These are phyloP conservation scores for Phrynocephalus forsythii DNA, from an alignment of 2,797 vertebrate genomes.

Conservation along the genomic window DNA sequence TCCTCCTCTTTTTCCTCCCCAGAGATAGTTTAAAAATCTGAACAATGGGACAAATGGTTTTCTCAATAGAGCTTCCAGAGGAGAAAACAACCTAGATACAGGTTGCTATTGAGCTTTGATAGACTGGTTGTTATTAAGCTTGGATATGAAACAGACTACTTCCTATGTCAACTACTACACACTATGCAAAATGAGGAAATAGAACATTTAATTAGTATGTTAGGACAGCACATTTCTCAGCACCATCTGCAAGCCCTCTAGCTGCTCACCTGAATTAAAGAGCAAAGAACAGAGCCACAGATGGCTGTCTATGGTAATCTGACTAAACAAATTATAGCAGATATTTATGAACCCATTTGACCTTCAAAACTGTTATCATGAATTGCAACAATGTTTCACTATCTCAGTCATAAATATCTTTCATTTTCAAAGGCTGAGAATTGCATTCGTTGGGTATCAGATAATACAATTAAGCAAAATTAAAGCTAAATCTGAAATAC, in stretches of 20 bases:
- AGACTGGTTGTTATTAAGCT: not conserved
- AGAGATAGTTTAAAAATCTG: not conserved
- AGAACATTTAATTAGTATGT: conserved; percentile 40
- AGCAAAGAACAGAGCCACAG: conserved; percentile 73
- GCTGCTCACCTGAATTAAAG: conserved; percentile 81
- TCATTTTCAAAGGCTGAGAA: not conserved
- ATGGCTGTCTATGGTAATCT: conserved; percentile 80
- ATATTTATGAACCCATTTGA: conserved; percentile 79
- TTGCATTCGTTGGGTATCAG: not conserved
- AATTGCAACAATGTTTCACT: not conserved
- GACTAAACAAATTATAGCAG: conserved; percentile 82
- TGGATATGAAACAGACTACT: not conserved
- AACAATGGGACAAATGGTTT: not conserved
- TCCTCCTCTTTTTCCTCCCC: not conserved
- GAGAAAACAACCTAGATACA: conserved; percentile 4
- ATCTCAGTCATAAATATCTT: conserved; percentile 6
- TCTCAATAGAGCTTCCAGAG: not conserved
- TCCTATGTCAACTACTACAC: not conserved
- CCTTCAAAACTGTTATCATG: conserved; percentile 70
- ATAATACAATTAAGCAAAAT: not conserved
- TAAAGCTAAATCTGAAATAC: not conserved
- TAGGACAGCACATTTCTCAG: conserved; percentile 44
- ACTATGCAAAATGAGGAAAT: conserved; percentile 18
- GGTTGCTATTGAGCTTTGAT: conserved; percentile 2
- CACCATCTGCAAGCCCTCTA: conserved; percentile 83